Evolutionary conservation across 2,113 vertebrate species (phyloP).

Genomic region (Anarhynchus alexandrinus): DNA sequence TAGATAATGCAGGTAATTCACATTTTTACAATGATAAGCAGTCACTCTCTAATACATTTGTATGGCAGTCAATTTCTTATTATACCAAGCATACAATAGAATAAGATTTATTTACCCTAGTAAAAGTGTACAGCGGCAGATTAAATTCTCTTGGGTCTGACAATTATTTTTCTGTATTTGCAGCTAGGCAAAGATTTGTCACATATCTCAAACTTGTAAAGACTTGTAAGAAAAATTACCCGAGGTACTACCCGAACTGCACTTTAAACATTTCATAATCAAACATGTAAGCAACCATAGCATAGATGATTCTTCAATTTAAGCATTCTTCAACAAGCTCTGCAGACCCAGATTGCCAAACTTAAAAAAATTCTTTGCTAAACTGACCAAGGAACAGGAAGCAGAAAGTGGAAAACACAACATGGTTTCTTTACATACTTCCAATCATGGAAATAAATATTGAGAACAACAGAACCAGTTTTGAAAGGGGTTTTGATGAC

Average conservation of each 20-base stretch:
- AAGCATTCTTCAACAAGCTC: not conserved
- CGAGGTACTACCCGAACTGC: not conserved
- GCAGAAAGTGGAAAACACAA: not conserved
- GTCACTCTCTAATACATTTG: not conserved
- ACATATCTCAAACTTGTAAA: not conserved
- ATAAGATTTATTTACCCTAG: not conserved
- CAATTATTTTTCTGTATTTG: not conserved
- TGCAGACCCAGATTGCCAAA: not conserved
- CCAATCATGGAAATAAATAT: fast-evolving
- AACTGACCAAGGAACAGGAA: not conserved
- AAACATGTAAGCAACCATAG: not conserved
- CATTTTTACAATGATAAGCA: not conserved
- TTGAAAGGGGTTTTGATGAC: not conserved
- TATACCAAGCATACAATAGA: not conserved
- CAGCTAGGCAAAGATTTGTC: not conserved
- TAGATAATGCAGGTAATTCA: not conserved
- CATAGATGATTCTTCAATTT: not conserved
- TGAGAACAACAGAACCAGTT: not conserved
- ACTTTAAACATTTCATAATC: not conserved
- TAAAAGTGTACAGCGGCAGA: not conserved
- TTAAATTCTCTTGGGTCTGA: not conserved
- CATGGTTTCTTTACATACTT: not conserved
- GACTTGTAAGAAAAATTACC: not conserved
- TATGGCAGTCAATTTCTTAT: not conserved
- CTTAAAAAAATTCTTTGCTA: not conserved